Evolutionary conservation across 2,797 vertebrate genomes (phyloP).

Genomic region (Holocentrus rufus): DNA sequence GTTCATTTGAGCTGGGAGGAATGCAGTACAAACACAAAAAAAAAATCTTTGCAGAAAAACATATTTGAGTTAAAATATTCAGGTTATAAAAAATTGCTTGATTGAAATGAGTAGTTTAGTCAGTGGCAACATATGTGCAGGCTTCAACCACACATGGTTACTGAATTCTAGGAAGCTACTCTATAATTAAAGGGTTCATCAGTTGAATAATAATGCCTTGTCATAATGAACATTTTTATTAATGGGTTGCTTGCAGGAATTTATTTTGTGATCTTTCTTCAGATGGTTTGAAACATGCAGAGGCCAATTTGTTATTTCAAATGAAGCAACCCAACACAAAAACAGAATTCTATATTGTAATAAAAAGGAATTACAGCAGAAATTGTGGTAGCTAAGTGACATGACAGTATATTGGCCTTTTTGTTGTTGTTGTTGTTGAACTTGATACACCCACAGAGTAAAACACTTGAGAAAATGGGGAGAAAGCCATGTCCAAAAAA

Average conservation of each 20-base stretch:
- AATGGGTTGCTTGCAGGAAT: constrained; percentile 13
- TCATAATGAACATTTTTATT: constrained; percentile 1
- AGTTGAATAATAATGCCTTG: constrained; percentile 15
- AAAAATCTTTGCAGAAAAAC: constrained; percentile 24
- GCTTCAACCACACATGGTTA: constrained; percentile 26
- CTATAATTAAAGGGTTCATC: constrained; percentile 35
- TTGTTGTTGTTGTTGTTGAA: constrained; percentile 36
- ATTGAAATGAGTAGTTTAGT: constrained; percentile 52
- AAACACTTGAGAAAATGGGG: constrained; percentile 66
- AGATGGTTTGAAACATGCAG: constrained; percentile 57
- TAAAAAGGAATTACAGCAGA: constrained; percentile 46
- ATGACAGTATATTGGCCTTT: constrained; percentile 37
- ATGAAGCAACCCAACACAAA: constrained; percentile 33
- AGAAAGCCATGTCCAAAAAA: constrained; percentile 44
- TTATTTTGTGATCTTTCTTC: neutral
- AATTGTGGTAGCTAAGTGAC: constrained; percentile 58
- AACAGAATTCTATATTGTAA: constrained; percentile 32
- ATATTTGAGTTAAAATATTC: constrained; percentile 31
- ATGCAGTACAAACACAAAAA: constrained; percentile 16
- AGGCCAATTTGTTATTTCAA: constrained; percentile 26
- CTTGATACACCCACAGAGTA: constrained; percentile 59
- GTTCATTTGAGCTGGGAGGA: constrained; percentile 26
- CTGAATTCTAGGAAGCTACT: neutral
- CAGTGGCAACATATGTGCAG: constrained; percentile 43
- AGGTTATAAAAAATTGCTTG: constrained; percentile 33